These are phyloP conservation scores for Apoda limacodes DNA, from an alignment of 2,888 invertebrate genomes.

Conservation along the genomic window DNA sequence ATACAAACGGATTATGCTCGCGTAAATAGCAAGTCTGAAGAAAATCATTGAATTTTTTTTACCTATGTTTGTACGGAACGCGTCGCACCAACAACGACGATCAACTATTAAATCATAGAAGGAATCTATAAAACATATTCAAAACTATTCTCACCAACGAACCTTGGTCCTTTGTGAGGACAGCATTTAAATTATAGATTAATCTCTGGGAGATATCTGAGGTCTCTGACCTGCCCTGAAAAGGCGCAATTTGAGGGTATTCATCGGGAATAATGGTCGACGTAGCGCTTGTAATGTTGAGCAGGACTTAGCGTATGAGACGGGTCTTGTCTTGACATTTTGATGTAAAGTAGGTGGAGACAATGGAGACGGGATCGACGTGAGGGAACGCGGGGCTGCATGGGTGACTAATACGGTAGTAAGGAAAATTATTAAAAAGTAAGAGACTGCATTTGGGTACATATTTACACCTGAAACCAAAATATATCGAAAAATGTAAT, in stretches of 20 bases:
- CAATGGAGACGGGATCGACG: slow-evolving; percentile 32
- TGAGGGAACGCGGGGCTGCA: slow-evolving; percentile 44
- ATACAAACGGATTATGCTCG: too few relatives aligned
- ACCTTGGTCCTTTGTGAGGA: slow-evolving; percentile 24
- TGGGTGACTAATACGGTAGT: too few relatives aligned
- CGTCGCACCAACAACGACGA: slow-evolving; percentile 13
- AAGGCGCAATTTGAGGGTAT: slow-evolving; percentile 38
- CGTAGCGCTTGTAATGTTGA: not conserved
- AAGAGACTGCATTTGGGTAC: too few relatives aligned
- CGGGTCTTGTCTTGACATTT: too few relatives aligned
- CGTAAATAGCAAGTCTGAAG: too few relatives aligned
- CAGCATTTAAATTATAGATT: slow-evolving; percentile 42
- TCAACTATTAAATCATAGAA: slow-evolving; percentile 15
- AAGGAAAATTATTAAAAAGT: too few relatives aligned
- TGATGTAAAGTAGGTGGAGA: slow-evolving; percentile 32
- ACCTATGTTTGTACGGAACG: too few relatives aligned
- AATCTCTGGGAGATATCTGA: slow-evolving; percentile 29
- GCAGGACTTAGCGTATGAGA: too few relatives aligned
- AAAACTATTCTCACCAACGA: too few relatives aligned
- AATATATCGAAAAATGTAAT: too few relatives aligned
- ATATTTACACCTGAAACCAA: too few relatives aligned
- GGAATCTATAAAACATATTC: not conserved
- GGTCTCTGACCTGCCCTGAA: slow-evolving; percentile 37
- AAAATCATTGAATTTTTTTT: too few relatives aligned
- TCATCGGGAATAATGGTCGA: slow-evolving; percentile 26